phyloP scores from a whole-genome alignment of 1,140 invertebrate genomes.

The Zaprionus capensis region DNA sequence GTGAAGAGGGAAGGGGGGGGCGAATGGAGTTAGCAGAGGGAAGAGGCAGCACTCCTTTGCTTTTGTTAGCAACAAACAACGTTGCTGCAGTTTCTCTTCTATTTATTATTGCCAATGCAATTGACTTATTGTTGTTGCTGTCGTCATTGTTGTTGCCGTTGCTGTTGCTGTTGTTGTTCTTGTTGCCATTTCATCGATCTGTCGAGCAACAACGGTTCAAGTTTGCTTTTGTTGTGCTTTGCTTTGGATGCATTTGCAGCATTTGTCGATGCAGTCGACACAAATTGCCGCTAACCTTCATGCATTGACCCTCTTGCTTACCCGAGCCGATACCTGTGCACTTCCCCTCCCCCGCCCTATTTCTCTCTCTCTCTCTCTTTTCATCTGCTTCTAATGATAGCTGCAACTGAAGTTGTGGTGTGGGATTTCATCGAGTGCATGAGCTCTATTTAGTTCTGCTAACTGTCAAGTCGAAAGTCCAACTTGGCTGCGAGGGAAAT shows the following conservation, averaged over 20 bases:
- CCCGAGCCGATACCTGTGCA: conserved; percentile 26
- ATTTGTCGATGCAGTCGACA: conserved; percentile 66
- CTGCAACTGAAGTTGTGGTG: conserved; percentile 18
- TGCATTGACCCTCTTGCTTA: conserved; percentile 66
- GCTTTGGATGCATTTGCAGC: conserved; percentile 52
- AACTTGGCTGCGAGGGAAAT: conserved; percentile 4
- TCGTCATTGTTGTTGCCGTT: conserved; percentile 9
- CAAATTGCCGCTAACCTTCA: conserved; percentile 77
- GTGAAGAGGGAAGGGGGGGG: neutral
- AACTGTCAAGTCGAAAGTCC: conserved; percentile 41
- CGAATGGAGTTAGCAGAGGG: neutral
- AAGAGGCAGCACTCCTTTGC: conserved; percentile 41
- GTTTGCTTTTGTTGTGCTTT: conserved; percentile 39
- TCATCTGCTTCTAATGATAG: conserved; percentile 7
- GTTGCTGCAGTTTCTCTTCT: conserved; percentile 57
- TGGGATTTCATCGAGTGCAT: conserved; percentile 2
- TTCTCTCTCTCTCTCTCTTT: neutral
- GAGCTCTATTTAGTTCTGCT: conserved; percentile 27
- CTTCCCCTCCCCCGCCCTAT: neutral
- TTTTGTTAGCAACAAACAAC: conserved; percentile 30
- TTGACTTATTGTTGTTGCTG: conserved; percentile 75
- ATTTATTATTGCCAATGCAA: conserved; percentile 72
- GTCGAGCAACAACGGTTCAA: conserved; percentile 37
- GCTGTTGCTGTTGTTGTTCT: conserved; percentile 28
- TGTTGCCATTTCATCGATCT: conserved; percentile 56